Percentiles rank a stretch among this genome's conserved stretches.
Evolutionary conservation across 2,888 invertebrate genomes (phyloP).

Genomic region (Lycophotia porphyrea): DNA sequence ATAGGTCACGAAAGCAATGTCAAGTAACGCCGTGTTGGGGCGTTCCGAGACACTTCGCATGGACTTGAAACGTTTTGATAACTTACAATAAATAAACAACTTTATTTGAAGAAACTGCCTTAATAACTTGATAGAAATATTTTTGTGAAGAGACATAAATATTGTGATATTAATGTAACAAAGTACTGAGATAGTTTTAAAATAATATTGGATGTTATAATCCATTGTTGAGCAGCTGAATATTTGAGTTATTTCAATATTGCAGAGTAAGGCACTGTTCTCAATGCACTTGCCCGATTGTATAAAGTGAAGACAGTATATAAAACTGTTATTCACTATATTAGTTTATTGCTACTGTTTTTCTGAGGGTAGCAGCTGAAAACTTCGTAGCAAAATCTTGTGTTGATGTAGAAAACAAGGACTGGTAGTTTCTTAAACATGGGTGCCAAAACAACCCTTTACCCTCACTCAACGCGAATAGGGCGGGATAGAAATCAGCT

Average conservation of each 20-base stretch:
- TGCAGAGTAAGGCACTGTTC: slow-evolving; percentile 48
- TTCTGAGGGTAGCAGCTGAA: background rate
- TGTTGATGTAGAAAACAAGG: slow-evolving; percentile 4
- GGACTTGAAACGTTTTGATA: slow-evolving; percentile 61
- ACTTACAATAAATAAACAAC: slow-evolving; percentile 59
- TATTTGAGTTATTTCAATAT: slow-evolving; percentile 51
- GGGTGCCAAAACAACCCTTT: slow-evolving; percentile 23
- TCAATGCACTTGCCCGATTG: slow-evolving; percentile 31
- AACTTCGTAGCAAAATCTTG: background rate
- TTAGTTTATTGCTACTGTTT: background rate
- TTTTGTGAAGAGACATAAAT: slow-evolving; percentile 15
- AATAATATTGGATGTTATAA: slow-evolving; percentile 31
- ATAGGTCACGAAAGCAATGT: slow-evolving; percentile 79
- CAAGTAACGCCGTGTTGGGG: slow-evolving; percentile 67
- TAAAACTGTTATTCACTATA: slow-evolving; percentile 8
- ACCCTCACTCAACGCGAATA: slow-evolving; percentile 19
- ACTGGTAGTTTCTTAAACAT: slow-evolving; percentile 10
- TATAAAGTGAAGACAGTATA: slow-evolving; percentile 15
- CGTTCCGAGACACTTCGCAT: slow-evolving; percentile 66
- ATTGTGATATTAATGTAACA: slow-evolving; percentile 21
- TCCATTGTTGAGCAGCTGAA: slow-evolving; percentile 18
- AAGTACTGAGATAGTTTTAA: slow-evolving; percentile 18
- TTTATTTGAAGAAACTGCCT: slow-evolving; percentile 37
- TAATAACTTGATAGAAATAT: slow-evolving; percentile 26
- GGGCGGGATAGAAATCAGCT: slow-evolving; percentile 29